phyloP scores from a whole-genome alignment of 2,888 invertebrate genomes.

The Phlogophora meticulosa region DNA sequence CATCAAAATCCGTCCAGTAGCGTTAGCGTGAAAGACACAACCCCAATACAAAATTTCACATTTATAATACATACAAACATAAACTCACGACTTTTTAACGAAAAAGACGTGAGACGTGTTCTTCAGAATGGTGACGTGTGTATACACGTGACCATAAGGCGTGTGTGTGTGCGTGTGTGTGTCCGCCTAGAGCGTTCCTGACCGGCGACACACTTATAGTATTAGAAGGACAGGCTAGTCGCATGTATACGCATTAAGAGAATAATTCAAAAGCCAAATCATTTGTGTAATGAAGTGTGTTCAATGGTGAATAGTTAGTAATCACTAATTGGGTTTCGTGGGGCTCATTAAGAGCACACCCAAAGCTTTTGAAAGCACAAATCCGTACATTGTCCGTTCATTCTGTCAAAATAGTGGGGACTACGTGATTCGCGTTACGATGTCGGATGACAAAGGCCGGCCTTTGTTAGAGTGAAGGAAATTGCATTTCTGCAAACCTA shows the following conservation, averaged over 20 bases:
- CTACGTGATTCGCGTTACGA: slow-evolving; percentile 81
- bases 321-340: slow-evolving; percentile 46
- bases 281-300: slow-evolving; percentile 40
- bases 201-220: too few relatives aligned
- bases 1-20: too few relatives aligned
- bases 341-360: slow-evolving; percentile 47
- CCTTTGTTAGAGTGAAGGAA: slow-evolving; percentile 79
- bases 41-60: too few relatives aligned
- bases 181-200: too few relatives aligned
- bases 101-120: too few relatives aligned
- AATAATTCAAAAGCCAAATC: slow-evolving; percentile 14
- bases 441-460: slow-evolving; percentile 74
- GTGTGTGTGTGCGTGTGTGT: too few relatives aligned
- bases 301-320: slow-evolving; percentile 38
- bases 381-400: slow-evolving; percentile 63
- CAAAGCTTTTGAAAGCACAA: slow-evolving; percentile 37
- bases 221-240: too few relatives aligned
- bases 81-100: too few relatives aligned
- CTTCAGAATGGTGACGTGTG: too few relatives aligned
- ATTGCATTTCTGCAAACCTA: slow-evolving; percentile 83
- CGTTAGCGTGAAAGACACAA: too few relatives aligned
- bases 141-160: too few relatives aligned
- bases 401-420: slow-evolving; percentile 72
- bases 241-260: neutral
- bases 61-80: too few relatives aligned